A percentile compares a stretch with the other conserved stretches of the same genome.
Evolutionary conservation across 1,140 invertebrate species (phyloP).

Genomic region (Maconellicoccus hirsutus): DNA sequence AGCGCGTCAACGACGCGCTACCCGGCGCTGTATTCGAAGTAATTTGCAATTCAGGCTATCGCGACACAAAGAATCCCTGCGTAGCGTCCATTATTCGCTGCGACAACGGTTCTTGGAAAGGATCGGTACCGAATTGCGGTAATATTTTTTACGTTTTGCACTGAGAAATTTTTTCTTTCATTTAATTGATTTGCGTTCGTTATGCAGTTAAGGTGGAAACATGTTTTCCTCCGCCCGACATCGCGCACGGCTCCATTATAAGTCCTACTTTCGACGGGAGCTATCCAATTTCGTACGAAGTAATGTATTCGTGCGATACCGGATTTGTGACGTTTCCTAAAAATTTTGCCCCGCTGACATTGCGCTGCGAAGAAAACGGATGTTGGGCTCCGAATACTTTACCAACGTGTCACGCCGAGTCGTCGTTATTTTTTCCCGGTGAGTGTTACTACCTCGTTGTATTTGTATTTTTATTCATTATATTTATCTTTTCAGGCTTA

Average conservation of each 20-base stretch:
- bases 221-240: not conserved
- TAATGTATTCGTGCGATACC: not conserved
- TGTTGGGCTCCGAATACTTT: not conserved
- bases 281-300: not conserved
- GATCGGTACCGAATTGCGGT: constrained; percentile 17
- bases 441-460: no score
- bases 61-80: not conserved
- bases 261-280: not conserved
- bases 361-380: not conserved
- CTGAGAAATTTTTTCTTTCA: no score
- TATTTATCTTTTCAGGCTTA: not conserved
- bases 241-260: not conserved
- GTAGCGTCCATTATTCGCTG: constrained; percentile 8
- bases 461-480: no score
- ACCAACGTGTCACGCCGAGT: not conserved
- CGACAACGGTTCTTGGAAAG: constrained; percentile 14
- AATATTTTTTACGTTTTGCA: not conserved
- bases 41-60: constrained; percentile 1
- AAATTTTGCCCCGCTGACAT: not conserved
- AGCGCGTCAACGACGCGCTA: not conserved
- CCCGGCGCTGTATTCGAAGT: constrained; percentile 2
- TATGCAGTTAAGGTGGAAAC: not conserved
- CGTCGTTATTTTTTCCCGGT: not conserved
- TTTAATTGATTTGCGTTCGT: no score
- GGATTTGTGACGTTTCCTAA: not conserved